Conservation (phyloP, 1,140 invertebrate species). For the Formica exsecta region DNA sequence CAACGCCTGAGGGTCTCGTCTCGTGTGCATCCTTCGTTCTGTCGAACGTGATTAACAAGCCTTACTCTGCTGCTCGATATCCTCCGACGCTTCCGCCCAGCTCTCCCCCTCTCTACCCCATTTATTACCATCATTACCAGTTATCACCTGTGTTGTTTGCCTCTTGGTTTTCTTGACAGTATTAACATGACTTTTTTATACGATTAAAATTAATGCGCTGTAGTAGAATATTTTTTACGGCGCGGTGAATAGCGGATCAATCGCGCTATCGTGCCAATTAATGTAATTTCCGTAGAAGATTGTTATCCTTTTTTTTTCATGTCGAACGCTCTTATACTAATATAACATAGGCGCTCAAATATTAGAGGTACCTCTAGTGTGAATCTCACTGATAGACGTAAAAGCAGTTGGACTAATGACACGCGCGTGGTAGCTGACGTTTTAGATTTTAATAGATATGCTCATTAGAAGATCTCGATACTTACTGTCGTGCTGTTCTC, state of each 20-base stretch:
- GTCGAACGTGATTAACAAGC: conserved; percentile 69
- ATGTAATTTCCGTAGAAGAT: conserved; percentile 65
- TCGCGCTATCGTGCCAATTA: conserved; percentile 19
- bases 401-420: conserved; percentile 65
- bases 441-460: conserved; percentile 66
- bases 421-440: conserved; percentile 62
- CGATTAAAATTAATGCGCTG: conserved; percentile 66
- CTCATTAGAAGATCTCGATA: conserved; percentile 61
- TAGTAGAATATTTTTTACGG: conserved; percentile 66
- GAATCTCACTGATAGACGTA: conserved; percentile 83
- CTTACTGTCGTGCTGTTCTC: conserved; percentile 71
- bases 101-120: not conserved
- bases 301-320: conserved; percentile 50
- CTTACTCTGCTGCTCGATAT: conserved; percentile 65
- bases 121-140: conserved; percentile 61
- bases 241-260: conserved; percentile 51
- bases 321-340: conserved; percentile 66
- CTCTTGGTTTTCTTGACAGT: conserved; percentile 82
- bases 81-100: conserved; percentile 63
- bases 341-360: conserved; percentile 70
- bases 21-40: conserved; percentile 73
- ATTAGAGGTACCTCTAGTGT: conserved; percentile 71
- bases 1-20: conserved; percentile 66
- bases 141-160: conserved; percentile 79
- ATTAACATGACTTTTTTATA: conserved; percentile 77